These are phyloP conservation scores for Cisticola juncidis DNA, from an alignment of 2,113 vertebrate genomes.

Conservation along the genomic window DNA sequence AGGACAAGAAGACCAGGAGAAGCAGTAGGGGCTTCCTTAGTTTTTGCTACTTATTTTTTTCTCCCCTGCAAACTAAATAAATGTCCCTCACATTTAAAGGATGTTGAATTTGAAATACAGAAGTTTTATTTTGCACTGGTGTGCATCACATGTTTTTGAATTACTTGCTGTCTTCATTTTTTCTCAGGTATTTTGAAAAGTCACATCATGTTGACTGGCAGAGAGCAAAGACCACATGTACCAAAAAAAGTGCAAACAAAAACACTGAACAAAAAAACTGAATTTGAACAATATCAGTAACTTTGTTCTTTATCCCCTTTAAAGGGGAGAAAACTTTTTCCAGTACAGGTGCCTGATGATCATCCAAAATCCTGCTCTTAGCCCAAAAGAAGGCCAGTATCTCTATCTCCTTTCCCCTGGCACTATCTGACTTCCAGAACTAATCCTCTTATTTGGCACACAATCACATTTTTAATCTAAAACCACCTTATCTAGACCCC, in stretches of 20 bases:
- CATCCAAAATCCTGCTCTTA: background rate
- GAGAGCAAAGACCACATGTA: background rate
- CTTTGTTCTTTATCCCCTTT: background rate
- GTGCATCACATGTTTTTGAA: background rate
- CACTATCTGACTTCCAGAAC: constrained; percentile 43
- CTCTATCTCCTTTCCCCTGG: constrained; percentile 15
- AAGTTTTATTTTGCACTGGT: background rate
- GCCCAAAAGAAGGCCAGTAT: background rate
- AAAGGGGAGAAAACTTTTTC: background rate
- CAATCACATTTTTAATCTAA: constrained; percentile 55
- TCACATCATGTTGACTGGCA: background rate
- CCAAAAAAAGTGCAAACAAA: background rate
- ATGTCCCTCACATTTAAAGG: background rate
- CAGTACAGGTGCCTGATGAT: background rate
- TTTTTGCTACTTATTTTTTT: background rate
- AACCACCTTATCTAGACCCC: constrained; percentile 21
- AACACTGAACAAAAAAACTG: background rate
- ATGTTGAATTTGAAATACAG: background rate
- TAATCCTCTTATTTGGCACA: constrained; percentile 41
- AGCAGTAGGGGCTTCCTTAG: background rate
- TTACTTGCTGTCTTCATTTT: background rate
- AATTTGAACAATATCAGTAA: background rate
- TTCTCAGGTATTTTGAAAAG: background rate
- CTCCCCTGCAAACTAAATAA: background rate
- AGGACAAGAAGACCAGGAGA: background rate